Evolutionary conservation across 2,888 invertebrate species (phyloP).

Genomic region (Mactromeris polynyma): DNA sequence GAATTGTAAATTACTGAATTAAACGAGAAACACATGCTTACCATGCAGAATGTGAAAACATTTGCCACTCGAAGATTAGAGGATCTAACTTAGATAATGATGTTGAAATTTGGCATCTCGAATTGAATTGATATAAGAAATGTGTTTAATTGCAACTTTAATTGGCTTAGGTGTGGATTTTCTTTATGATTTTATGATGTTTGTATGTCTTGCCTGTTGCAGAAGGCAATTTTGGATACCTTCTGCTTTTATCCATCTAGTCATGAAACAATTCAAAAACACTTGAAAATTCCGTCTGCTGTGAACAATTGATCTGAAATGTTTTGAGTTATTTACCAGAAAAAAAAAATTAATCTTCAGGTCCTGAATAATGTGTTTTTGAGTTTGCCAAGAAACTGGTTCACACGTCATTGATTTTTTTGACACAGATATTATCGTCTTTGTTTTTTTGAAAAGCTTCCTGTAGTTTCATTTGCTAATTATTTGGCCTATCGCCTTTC

Average conservation of each 20-base stretch:
- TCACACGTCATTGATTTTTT: background rate
- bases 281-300: background rate
- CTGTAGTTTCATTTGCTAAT: constrained; percentile 25
- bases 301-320: background rate
- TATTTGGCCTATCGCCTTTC: constrained; percentile 26
- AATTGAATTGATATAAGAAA: background rate
- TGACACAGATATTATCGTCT: background rate
- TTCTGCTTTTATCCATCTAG: background rate
- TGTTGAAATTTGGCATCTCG: constrained; percentile 2
- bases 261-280: background rate
- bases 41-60: background rate
- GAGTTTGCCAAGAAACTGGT: background rate
- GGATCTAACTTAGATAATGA: constrained; percentile 1
- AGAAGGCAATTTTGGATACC: background rate
- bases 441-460: background rate
- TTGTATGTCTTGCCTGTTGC: background rate
- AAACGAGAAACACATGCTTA: background rate
- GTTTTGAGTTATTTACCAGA: background rate
- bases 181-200: background rate
- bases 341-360: background rate
- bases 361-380: background rate
- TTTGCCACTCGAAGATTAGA: background rate
- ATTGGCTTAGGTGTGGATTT: background rate
- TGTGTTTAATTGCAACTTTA: background rate
- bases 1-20: background rate